Evolutionary conservation across 2,888 invertebrate species (phyloP).

Genomic region (Aphodius sticticus): DNA sequence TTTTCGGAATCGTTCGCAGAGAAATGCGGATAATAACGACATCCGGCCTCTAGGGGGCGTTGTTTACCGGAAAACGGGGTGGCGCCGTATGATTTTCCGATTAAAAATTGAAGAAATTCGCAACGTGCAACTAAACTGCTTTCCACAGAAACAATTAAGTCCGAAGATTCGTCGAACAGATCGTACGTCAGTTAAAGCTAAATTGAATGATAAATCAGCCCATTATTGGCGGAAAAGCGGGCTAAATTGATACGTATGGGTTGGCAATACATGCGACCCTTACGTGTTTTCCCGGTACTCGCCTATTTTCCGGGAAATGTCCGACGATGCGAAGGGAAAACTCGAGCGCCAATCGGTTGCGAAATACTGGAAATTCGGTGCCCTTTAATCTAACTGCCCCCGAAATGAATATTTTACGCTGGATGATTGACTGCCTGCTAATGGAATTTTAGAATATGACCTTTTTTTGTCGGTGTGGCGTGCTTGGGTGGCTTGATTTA

Average conservation of each 20-base stretch:
- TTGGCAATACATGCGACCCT: conserved; percentile 13
- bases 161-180: conserved; percentile 11
- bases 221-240: conserved; percentile 17
- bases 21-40: not conserved
- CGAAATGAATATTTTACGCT: not conserved
- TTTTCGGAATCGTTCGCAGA: not conserved
- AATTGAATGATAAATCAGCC: conserved; percentile 25
- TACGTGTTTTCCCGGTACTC: conserved; percentile 10
- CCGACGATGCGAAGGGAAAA: not conserved
- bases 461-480: conserved; percentile 8
- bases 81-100: conserved; percentile 12
- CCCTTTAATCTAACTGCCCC: conserved; percentile 11
- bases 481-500: not conserved
- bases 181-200: not conserved
- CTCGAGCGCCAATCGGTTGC: conserved; percentile 10
- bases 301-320: conserved; percentile 9
- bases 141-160: conserved; percentile 19
- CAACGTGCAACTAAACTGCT: conserved; percentile 12
- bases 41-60: not conserved
- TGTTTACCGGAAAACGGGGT: conserved; percentile 11
- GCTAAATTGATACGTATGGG: conserved; percentile 21
- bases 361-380: not conserved
- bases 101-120: conserved; percentile 24
- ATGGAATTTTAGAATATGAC: conserved; percentile 17
- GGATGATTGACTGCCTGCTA: not conserved